phyloP scores from a whole-genome alignment of 92 coral and sea anemone genomes.

The Porites divaricata region DNA sequence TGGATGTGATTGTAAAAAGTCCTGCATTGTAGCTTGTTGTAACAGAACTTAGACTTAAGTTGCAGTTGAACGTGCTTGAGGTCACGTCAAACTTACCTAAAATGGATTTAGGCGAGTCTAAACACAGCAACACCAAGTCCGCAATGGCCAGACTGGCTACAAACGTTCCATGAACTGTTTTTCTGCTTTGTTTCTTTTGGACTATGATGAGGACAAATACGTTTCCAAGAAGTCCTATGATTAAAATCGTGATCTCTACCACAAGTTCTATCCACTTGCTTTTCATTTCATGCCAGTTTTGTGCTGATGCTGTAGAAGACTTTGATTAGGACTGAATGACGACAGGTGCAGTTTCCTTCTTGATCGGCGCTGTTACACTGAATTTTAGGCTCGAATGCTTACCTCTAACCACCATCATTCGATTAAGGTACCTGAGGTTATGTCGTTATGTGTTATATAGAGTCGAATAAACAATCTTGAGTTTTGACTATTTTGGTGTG shows the following conservation, averaged over 20 bases:
- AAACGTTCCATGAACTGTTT: constrained; percentile 59
- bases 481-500: no score
- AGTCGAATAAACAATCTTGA: no score
- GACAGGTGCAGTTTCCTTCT: no score
- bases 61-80: constrained; percentile 38
- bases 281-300: background rate
- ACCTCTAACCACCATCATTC: no score
- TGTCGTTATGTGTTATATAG: no score
- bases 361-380: no score
- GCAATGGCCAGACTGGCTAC: constrained; percentile 63
- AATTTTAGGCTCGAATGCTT: no score
- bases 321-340: no score
- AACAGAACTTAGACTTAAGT: constrained; percentile 35
- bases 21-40: constrained; percentile 63
- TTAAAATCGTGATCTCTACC: constrained; percentile 20
- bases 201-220: constrained; percentile 47
- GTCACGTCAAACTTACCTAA: constrained; percentile 6
- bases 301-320: no score
- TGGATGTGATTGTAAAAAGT: constrained; percentile 63
- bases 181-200: constrained; percentile 18
- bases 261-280: constrained; percentile 3
- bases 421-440: no score
- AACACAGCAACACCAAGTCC: constrained; percentile 53
- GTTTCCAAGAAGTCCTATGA: constrained; percentile 63
- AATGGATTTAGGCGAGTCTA: constrained; percentile 47